These are phyloP conservation scores for Cremastinae sp. DNA, from an alignment of 2,888 invertebrate species.

Conservation along the genomic window DNA sequence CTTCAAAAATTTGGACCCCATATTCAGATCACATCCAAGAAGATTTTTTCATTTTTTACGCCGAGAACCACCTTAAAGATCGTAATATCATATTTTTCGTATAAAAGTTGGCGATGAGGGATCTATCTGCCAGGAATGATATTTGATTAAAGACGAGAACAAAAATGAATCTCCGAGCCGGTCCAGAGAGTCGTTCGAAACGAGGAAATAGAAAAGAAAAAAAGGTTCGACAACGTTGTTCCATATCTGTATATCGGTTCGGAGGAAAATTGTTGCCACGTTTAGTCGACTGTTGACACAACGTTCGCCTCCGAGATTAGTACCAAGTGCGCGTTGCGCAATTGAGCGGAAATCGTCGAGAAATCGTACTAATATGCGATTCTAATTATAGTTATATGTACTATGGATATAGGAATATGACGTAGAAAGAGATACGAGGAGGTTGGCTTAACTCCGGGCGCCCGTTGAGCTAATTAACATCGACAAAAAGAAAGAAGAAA, in stretches of 20 bases:
- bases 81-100: no score
- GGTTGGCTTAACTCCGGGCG: conserved; percentile 10
- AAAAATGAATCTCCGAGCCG: no score
- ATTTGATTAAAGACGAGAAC: no score
- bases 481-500: conserved; percentile 29
- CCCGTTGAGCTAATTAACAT: conserved; percentile 35
- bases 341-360: conserved; percentile 50
- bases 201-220: background rate
- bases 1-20: no score
- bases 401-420: conserved; percentile 44
- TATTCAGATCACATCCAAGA: no score
- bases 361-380: conserved; percentile 51
- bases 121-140: no score
- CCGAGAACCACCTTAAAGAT: no score
- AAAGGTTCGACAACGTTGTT: background rate
- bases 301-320: conserved; percentile 43
- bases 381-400: conserved; percentile 52
- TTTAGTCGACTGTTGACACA: conserved; percentile 47
- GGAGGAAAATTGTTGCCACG: conserved; percentile 38
- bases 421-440: conserved; percentile 40
- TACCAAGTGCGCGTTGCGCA: conserved; percentile 46
- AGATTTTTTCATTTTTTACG: no score
- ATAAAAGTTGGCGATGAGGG: no score
- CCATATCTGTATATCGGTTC: background rate
- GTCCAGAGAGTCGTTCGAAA: background rate